Percentiles rank a stretch among this genome's conserved stretches.
phyloP scores from a whole-genome alignment of 2,797 vertebrate genomes.

The Rhodeus uyekii region DNA sequence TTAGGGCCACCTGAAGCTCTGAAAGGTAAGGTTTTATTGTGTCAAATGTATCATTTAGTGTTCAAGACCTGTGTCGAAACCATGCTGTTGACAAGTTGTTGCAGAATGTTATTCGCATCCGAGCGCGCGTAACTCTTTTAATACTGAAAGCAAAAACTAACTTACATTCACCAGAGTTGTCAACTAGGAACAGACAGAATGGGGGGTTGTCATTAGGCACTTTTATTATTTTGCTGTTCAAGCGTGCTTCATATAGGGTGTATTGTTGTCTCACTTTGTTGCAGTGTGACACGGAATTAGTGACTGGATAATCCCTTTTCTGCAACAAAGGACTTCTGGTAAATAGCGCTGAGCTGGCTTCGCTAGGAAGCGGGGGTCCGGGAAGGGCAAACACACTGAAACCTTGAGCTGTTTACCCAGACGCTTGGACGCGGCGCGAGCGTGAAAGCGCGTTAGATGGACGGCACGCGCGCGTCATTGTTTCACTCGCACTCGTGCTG shows the following conservation, averaged over 20 bases:
- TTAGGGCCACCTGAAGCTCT: conserved; percentile 53
- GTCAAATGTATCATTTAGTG: neutral
- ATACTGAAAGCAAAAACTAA: conserved; percentile 26
- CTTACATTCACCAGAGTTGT: conserved; percentile 58
- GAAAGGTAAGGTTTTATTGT: conserved; percentile 66
- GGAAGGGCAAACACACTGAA: conserved; percentile 48
- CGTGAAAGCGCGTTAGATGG: too few relatives aligned
- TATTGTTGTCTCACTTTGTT: conserved; percentile 62
- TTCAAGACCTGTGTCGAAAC: conserved; percentile 17
- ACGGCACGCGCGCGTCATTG: neutral
- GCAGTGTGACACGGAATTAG: conserved; percentile 68
- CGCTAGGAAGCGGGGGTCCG: conserved; percentile 49
- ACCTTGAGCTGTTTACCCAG: neutral
- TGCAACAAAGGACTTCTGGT: conserved; percentile 79
- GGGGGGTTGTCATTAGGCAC: conserved; percentile 2
- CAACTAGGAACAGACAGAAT: conserved; percentile 53
- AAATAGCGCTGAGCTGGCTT: conserved; percentile 75
- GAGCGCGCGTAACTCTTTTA: conserved; percentile 40
- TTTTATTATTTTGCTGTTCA: conserved; percentile 41
- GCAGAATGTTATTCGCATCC: neutral
- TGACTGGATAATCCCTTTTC: conserved; percentile 74
- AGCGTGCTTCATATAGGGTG: conserved; percentile 48
- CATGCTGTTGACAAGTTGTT: conserved; percentile 54
- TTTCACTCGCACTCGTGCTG: neutral
- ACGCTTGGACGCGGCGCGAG: too few relatives aligned